These are phyloP conservation scores for Brachyhypopomus gauderio DNA, from an alignment of 2,113 vertebrate species.

Conservation along the genomic window DNA sequence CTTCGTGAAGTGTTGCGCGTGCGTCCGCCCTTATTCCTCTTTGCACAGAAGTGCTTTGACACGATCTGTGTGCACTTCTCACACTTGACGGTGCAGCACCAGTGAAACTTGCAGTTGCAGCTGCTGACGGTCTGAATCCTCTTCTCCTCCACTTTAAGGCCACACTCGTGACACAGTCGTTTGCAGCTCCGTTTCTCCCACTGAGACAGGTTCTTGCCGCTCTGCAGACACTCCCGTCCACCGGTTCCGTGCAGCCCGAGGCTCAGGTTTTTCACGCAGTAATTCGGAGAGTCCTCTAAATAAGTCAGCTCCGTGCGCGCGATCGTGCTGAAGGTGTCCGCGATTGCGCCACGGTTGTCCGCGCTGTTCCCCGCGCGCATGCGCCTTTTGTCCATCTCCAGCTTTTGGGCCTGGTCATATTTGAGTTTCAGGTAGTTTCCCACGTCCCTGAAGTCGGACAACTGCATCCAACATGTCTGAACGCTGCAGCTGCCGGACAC, in stretches of 20 bases:
- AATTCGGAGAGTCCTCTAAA: conserved; percentile 92
- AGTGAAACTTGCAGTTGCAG: conserved; percentile 96
- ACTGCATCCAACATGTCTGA: conserved; percentile 96
- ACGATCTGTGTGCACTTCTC: conserved; percentile 85
- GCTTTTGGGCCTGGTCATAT: conserved; percentile 84
- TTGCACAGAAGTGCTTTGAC: conserved; percentile 84
- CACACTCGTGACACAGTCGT: conserved; percentile 87
- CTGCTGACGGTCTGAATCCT: conserved; percentile 81
- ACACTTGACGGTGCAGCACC: conserved; percentile 94
- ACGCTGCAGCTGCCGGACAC: conserved; percentile 96
- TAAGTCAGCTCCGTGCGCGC: conserved; percentile 83
- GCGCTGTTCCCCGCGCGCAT: conserved; percentile 87
- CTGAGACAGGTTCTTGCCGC: conserved; percentile 73
- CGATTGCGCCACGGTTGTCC: conserved; percentile 78
- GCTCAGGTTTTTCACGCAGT: conserved; percentile 87
- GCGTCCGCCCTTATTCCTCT: conserved; percentile 49
- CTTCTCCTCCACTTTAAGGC: conserved; percentile 82
- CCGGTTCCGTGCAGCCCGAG: conserved; percentile 87
- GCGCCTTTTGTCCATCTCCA: conserved; percentile 88
- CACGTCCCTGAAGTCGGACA: conserved; percentile 87
- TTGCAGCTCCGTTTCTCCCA: conserved; percentile 86
- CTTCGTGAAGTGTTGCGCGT: conserved; percentile 68
- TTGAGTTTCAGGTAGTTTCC: conserved; percentile 90
- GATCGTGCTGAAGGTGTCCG: conserved; percentile 78
- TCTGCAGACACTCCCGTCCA: conserved; percentile 89